Base-by-base conservation (phyloP, 2,888 invertebrate species). In the Cordilura impudica region DNA sequence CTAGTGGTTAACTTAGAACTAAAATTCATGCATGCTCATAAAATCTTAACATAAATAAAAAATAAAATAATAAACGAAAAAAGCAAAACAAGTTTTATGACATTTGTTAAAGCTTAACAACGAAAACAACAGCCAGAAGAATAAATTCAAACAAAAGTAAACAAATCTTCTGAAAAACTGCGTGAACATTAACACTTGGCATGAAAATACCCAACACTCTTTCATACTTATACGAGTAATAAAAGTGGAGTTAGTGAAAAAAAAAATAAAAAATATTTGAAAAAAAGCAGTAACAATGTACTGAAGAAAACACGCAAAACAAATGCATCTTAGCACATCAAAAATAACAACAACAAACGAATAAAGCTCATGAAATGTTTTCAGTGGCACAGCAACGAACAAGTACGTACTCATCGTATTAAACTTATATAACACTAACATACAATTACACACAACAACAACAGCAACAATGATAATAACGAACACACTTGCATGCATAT, bases 141-240 rank as follows among this genome's bases (percentile, higher is more conserved):
- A 78, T 43, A 54, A 71, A 82, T 7, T 81, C 66, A 79, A 83
- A 84, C 76, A 80, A 79, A 83, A 86, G 54, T 53, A 56, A 69
- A 63, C 71, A 84, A 83, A 76, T 86, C 84, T 81, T 75, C 82
- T 83, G 84, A 84, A 86, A 83, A 84, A 86, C 84, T 84, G 80
- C 76, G 76, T 69, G 71, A 78, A 78, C 67, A 63, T 75, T 81
- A 74, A 81, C 71, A 75, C 77, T 78, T 78, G 78, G 47, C 78
- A 74, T 60, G 53, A 23, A 54, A 66, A 45, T 23, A 47, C 18
- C 19, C n/a, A 10, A 8, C 7, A 43, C 26, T 29, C 10, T 10
- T 10, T 35, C 21, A 35, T 19, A 21, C n/a, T 31, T 56, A n/a
- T n/a, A n/a, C n/a, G 35, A 21, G 35, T 26, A 26, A 26, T n/a